Evolutionary conservation across 2,797 vertebrate genomes (phyloP).

Genomic region (Astyanax mexicanus): DNA sequence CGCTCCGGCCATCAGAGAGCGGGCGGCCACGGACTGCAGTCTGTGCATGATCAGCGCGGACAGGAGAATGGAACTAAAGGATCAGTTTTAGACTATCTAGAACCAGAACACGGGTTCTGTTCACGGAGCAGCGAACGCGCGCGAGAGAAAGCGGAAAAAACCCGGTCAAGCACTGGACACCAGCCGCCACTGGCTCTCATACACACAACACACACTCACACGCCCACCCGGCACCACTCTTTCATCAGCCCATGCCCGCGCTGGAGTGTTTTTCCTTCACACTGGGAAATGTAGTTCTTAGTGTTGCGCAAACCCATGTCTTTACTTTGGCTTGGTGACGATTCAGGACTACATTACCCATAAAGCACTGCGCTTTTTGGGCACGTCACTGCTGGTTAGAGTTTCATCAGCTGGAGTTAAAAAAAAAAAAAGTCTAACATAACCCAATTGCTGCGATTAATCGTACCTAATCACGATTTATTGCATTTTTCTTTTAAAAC

Average conservation of each 20-base stretch:
- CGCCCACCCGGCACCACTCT: neutral
- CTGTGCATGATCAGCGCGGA: constrained; percentile 62
- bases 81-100: too few relatives aligned
- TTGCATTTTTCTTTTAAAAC: too few relatives aligned
- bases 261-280: neutral
- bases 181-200: too few relatives aligned
- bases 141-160: neutral
- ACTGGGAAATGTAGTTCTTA: constrained; percentile 29
- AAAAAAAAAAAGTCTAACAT: too few relatives aligned
- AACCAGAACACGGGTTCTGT: too few relatives aligned
- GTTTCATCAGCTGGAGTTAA: constrained; percentile 41
- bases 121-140: too few relatives aligned
- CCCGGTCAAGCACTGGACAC: neutral
- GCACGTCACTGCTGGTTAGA: constrained; percentile 1
- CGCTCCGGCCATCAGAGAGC: constrained; percentile 46
- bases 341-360: constrained; percentile 41
- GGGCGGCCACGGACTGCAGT: constrained; percentile 45
- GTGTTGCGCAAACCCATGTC: too few relatives aligned
- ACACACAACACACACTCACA: neutral
- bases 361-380: neutral
- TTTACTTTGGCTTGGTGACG: neutral
- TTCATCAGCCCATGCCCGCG: constrained; percentile 21
- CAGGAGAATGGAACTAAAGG: too few relatives aligned
- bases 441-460: too few relatives aligned
- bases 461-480: too few relatives aligned